Evolutionary conservation across 2,113 vertebrate genomes (phyloP).

Genomic region (Lethenteron camtschaticum): DNA sequence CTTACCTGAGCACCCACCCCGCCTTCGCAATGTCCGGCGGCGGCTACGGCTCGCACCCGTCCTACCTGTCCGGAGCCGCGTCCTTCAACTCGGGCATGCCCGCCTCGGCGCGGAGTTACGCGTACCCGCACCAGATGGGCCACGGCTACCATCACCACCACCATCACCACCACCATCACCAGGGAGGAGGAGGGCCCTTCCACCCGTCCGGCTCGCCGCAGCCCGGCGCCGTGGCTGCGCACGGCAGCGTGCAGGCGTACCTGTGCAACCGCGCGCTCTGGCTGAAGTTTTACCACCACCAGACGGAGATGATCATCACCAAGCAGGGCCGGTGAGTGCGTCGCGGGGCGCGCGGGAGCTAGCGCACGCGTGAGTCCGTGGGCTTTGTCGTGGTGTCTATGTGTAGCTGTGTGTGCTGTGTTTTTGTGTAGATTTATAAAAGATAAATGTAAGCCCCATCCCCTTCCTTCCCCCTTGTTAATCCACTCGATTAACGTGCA

Average conservation of each 20-base stretch:
- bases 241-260: constrained; percentile 55
- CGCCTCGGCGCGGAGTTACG: constrained; percentile 3
- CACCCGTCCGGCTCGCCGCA: constrained; percentile 1
- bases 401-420: no score
- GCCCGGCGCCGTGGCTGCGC: constrained; percentile 58
- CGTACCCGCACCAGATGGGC: background rate
- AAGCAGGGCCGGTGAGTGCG: constrained; percentile 73
- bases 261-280: constrained; percentile 78
- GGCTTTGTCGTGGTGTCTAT: no score
- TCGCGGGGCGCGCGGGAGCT: no score
- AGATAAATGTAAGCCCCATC: no score
- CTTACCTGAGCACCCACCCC: constrained; percentile 3
- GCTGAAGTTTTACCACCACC: constrained; percentile 88
- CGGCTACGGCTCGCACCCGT: background rate
- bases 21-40: background rate
- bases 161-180: no score
- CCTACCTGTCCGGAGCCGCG: background rate
- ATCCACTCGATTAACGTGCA: no score
- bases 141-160: background rate
- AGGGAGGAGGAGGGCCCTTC: background rate
- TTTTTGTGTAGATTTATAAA: no score
- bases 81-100: constrained; percentile 2
- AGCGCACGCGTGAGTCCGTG: no score
- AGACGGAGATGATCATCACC: constrained; percentile 96
- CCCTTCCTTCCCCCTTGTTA: no score